Conservation (phyloP, 2,113 vertebrate species). For the Vulpes vulpes region DNA sequence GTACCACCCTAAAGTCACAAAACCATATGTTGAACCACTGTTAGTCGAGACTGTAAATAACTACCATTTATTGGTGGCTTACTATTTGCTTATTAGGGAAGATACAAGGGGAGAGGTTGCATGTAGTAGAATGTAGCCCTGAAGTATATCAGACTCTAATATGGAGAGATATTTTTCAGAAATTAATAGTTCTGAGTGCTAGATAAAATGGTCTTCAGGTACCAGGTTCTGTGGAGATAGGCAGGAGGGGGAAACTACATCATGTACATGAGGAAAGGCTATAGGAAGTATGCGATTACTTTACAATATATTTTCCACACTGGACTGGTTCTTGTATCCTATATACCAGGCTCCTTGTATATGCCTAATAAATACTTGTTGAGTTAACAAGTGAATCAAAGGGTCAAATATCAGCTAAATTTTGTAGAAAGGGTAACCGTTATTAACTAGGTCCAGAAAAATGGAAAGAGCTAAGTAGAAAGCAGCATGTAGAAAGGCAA, state of each 20-base stretch:
- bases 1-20: background rate
- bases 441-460: background rate
- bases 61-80: background rate
- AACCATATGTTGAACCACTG: background rate
- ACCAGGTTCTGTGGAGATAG: background rate
- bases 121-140: background rate
- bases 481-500: background rate
- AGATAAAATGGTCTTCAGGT: background rate
- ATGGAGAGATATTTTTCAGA: background rate
- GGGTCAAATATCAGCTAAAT: background rate
- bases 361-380: background rate
- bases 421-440: background rate
- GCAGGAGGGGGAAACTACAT: background rate
- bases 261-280: background rate
- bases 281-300: background rate
- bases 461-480: background rate
- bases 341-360: background rate
- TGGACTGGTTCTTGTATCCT: background rate
- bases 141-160: background rate
- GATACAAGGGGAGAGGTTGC: background rate
- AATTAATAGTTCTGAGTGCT: background rate
- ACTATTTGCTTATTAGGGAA: background rate
- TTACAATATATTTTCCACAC: background rate
- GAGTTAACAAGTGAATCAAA: constrained; percentile 11
- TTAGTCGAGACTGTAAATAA: background rate